Evolutionary conservation across 2,113 vertebrate genomes (phyloP), one percentile per base, ranked within the genome.

Genomic region (Equus quagga): DNA sequence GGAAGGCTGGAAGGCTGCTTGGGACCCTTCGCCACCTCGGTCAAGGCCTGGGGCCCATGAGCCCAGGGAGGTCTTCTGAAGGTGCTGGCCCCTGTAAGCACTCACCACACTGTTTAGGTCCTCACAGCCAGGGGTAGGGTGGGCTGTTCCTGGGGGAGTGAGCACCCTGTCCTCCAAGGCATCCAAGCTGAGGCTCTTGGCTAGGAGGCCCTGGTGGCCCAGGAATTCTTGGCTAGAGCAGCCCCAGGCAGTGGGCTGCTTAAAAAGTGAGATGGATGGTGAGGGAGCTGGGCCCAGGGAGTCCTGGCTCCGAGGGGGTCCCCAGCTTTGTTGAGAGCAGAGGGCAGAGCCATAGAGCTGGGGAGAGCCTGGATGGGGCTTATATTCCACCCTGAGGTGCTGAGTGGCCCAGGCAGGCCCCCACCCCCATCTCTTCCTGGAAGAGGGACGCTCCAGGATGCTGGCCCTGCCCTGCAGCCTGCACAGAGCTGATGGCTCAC

Each of bases 351-450:
- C 0, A 3, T 6, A 18, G 80, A 3, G 2, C 5, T 1, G 4
- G 7, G 73, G 44, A 14, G 6, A 49, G 10, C 26, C 54, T 24
- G 13, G n/a, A 0, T 1, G 41, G n/a, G 60, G 49, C n/a, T 49
- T 36, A 1, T 0, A 0, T 5, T 44, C 6, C 7, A n/a, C 33
- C n/a, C 12, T 1, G 72, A 60, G 70, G 46, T 2, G 2, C 60
- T 44, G 14, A 2, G 60, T 24, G 62, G 46, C 44, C 23, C 33
- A 31, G 33, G 46, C 13, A 14, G 56, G 36, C 14, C 41, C 49
- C 62, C 0, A 0, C 21, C 44, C 6, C 2, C 46, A 6, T 14
- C 78, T 49, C 28, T 33, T 46, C 49, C 19, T 17, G 18, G 80
- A 46, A 88, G 26, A 56, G 65, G 26, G 28, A 0, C 12, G 41